Evolutionary conservation across 2,797 vertebrate species (phyloP), one percentile per base, ranked within the genome.

Genomic region (Acanthurus lineatus): DNA sequence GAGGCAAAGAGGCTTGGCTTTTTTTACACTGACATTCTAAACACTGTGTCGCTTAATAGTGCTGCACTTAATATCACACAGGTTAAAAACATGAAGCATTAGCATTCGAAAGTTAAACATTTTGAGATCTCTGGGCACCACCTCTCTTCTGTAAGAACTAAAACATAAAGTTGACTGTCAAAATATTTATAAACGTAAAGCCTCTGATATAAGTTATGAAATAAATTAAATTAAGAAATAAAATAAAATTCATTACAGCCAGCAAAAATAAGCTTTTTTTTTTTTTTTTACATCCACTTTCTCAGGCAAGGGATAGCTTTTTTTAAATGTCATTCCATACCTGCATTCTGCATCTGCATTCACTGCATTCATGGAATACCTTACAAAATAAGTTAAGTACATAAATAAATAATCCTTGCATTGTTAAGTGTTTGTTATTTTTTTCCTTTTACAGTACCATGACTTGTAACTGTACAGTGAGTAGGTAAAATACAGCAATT

Each of bases 341-440:
- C 82, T 84, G 92, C 82, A 87, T 92, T 90, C 85, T 79, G 90
- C 79, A 72, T 84, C 86, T 86, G 91, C 91, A 92, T 94, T 93
- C 87, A 88, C 80, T 91, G 87, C 89, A 91, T 90, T 91, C 81
- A 86, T 85, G 86, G 82, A 93, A 92, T 87, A 92, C 79, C 82
- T 91, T 90, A 93, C 56, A 91, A 93, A 94, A 94, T 92, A 90
- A 93, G 85, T 40, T 91, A 92, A 76, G 77, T 92, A 89, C 56
- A 91, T 91, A 93, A 92, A 93, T 92, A 91, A 92, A 92, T 93
- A 91, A 93, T 90, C 89, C 90, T 95, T 93, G 89, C 91, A 93
- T 93, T 85, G 86, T 82, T 92, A 86, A 84, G 86, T 91, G 74
- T 81, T 87, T 82, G 80, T 91, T 87, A 78, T 86, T 82, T 57